Evolutionary conservation across 1,140 invertebrate species (phyloP).

Genomic region (Akabosia matsudoensis): DNA sequence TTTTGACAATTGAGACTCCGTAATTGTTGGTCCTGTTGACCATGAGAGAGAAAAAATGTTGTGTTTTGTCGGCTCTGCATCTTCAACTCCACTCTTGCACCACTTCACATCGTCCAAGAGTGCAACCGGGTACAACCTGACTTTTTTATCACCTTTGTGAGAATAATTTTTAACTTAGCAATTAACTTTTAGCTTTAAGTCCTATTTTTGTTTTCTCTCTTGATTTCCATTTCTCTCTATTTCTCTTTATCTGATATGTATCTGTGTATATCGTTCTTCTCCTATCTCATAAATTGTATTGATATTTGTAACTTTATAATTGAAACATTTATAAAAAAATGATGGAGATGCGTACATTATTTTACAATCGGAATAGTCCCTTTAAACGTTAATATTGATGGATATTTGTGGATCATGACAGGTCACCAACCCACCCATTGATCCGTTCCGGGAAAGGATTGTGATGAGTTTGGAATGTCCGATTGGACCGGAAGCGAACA

Average conservation of each 20-base stretch:
- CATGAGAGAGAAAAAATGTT: not conserved
- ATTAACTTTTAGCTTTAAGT: not conserved
- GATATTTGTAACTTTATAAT: no score
- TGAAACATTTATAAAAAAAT: no score
- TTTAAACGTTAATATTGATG: constrained; percentile 20
- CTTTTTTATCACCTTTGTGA: constrained; percentile 18
- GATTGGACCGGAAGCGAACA: constrained; percentile 86
- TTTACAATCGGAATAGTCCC: no score
- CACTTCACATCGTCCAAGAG: not conserved
- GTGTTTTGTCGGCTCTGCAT: not conserved
- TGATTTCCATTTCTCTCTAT: not conserved
- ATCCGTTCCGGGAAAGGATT: constrained; percentile 97
- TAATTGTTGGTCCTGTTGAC: no score
- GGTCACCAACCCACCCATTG: constrained; percentile 99
- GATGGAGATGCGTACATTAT: no score
- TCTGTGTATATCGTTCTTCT: constrained; percentile 7
- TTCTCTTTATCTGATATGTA: not conserved
- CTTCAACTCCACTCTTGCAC: not conserved
- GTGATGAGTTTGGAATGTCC: constrained; percentile 95
- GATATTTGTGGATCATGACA: constrained; percentile 43
- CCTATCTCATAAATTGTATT: no score
- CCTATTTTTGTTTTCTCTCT: constrained; percentile 25
- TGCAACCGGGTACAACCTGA: constrained; percentile 14
- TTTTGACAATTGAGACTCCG: no score
- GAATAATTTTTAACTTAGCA: constrained; percentile 1